Percentiles rank a stretch among this genome's conserved stretches.
Evolutionary conservation across 2,888 invertebrate species (phyloP).

Genomic region (Arctia plantaginis): DNA sequence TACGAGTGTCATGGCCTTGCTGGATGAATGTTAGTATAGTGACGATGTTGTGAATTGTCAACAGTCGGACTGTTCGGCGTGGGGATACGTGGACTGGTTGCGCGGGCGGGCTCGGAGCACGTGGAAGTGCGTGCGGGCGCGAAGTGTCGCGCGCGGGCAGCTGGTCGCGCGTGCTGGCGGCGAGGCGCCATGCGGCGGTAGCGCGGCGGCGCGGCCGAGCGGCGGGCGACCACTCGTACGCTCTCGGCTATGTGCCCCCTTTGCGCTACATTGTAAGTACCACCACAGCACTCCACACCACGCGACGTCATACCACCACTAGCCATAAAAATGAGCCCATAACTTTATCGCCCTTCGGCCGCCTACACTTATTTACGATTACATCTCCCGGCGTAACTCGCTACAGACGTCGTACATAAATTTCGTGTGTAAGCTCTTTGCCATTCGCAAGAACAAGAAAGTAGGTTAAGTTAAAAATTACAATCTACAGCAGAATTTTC

Average conservation of each 20-base stretch:
- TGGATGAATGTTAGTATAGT: conserved; percentile 46
- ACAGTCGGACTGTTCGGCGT: conserved; percentile 81
- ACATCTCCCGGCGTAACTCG: conserved; percentile 44
- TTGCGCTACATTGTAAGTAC: conserved; percentile 85
- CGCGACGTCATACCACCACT: conserved; percentile 2
- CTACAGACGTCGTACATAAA: conserved; percentile 52
- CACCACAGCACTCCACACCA: not conserved
- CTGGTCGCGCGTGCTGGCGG: conserved; percentile 62
- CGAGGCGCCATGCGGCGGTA: conserved; percentile 72
- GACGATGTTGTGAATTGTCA: conserved; percentile 70
- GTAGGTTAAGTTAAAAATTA: conserved; percentile 49
- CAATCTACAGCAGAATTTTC: conserved; percentile 39
- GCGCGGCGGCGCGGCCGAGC: conserved; percentile 81
- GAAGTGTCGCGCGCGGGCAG: conserved; percentile 53
- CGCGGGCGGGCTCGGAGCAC: conserved; percentile 55
- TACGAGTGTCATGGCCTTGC: conserved; percentile 50
- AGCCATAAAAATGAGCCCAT: conserved; percentile 34
- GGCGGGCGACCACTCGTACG: conserved; percentile 79
- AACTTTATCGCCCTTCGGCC: conserved; percentile 53
- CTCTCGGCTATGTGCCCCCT: conserved; percentile 86
- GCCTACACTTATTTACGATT: conserved; percentile 51
- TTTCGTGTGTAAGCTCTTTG: conserved; percentile 51
- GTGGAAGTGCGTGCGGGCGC: conserved; percentile 53
- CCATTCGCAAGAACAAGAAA: conserved; percentile 43
- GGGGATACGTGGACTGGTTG: conserved; percentile 77